Evolutionary conservation across 2,113 vertebrate species (phyloP).

Genomic region (Colossoma macropomum): DNA sequence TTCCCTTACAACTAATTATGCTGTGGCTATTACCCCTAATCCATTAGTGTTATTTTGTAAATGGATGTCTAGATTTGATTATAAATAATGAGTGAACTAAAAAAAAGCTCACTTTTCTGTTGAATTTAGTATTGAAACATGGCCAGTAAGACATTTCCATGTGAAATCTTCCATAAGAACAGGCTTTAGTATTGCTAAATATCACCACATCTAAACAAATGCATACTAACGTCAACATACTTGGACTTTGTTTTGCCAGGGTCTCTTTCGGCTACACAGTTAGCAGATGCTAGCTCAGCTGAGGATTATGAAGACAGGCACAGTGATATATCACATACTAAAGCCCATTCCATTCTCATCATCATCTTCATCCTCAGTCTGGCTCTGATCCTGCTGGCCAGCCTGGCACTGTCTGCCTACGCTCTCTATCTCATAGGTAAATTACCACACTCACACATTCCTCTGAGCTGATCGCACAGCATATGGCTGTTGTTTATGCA

Average conservation of each 20-base stretch:
- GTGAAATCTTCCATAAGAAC: not conserved
- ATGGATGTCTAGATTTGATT: not conserved
- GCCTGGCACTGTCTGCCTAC: conserved; percentile 74
- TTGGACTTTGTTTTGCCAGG: not conserved
- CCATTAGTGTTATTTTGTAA: conserved; percentile 7
- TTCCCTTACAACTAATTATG: conserved; percentile 27
- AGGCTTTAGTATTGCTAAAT: not conserved
- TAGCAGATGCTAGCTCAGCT: not conserved
- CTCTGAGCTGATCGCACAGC: not conserved
- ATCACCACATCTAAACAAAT: not conserved
- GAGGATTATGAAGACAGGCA: conserved; percentile 25
- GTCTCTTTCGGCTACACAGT: not conserved
- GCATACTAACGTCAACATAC: not conserved
- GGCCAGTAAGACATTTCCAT: not conserved
- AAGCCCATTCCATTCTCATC: conserved; percentile 20
- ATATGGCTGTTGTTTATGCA: not conserved
- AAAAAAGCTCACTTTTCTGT: not conserved
- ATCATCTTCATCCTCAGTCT: conserved; percentile 65
- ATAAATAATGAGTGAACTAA: not conserved
- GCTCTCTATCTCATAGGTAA: conserved; percentile 78
- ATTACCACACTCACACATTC: not conserved
- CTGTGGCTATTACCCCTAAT: conserved; percentile 12
- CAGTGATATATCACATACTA: not conserved
- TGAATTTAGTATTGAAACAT: not conserved
- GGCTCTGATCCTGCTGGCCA: conserved; percentile 70